These are phyloP conservation scores for Hyppa rectilinea DNA, from an alignment of 2,888 invertebrate species.

Conservation along the genomic window DNA sequence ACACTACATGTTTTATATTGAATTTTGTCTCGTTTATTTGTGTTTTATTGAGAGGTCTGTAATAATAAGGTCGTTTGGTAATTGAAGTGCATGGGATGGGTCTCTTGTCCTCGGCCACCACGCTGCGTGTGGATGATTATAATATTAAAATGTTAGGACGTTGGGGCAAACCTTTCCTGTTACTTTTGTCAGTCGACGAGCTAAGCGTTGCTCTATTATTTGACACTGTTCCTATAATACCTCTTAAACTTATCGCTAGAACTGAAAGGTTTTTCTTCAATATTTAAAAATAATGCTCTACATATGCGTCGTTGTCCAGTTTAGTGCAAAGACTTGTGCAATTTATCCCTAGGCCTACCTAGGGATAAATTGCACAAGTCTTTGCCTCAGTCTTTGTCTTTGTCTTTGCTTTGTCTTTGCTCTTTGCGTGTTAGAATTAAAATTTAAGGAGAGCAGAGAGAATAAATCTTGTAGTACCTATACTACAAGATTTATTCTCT, in stretches of 20 bases:
- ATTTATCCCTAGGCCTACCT: not conserved
- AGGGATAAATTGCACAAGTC: too few species aligned
- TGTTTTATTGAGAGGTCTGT: constrained; percentile 34
- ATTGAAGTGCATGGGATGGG: constrained; percentile 27
- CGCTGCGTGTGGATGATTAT: not conserved
- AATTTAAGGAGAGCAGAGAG: not conserved
- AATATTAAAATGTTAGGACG: not conserved
- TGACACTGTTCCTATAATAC: not conserved
- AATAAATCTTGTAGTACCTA: not conserved
- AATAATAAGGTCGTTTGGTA: constrained; percentile 39
- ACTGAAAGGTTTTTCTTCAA: not conserved
- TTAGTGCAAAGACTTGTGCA: not conserved
- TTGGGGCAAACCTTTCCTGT: not conserved
- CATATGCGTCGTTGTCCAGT: too few species aligned
- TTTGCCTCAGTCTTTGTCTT: too few species aligned
- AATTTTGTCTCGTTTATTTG: constrained; percentile 48
- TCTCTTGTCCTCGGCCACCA: constrained; percentile 5
- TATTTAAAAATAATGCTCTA: not conserved
- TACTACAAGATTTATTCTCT: not conserved
- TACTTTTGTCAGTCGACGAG: not conserved
- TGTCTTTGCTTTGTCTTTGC: too few species aligned
- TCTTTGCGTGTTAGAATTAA: constrained; percentile 16
- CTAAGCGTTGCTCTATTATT: too few species aligned
- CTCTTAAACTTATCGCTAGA: not conserved
- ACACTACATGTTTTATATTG: constrained; percentile 67